These are phyloP conservation scores for Odontamblyopus lacepedii DNA, from an alignment of 2,797 vertebrate species.

Conservation along the genomic window DNA sequence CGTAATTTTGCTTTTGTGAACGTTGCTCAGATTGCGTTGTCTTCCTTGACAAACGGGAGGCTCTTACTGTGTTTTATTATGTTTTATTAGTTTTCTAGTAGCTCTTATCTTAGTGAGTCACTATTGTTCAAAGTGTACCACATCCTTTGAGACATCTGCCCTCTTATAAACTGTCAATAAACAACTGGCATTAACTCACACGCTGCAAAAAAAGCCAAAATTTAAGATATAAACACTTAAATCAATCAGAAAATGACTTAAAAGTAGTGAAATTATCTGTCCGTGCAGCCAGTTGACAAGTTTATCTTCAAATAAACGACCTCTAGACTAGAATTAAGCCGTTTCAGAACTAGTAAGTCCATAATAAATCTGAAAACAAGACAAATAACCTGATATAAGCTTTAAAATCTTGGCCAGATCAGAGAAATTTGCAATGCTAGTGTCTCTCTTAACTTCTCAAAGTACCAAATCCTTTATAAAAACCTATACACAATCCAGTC, in stretches of 20 bases:
- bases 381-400: too few species aligned
- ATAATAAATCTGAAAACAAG: too few species aligned
- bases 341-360: too few species aligned
- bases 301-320: too few species aligned
- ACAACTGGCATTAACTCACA: conserved; percentile 30
- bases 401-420: too few species aligned
- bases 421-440: not conserved
- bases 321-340: too few species aligned
- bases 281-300: too few species aligned
- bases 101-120: conserved; percentile 29
- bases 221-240: too few species aligned
- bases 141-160: conserved; percentile 51
- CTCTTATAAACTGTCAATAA: conserved; percentile 50
- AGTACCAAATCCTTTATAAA: not conserved
- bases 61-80: conserved; percentile 10
- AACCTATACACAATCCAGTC: not conserved
- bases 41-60: conserved; percentile 33
- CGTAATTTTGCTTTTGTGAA: not conserved
- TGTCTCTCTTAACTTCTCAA: conserved; percentile 6
- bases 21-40: not conserved
- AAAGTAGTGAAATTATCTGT: too few species aligned
- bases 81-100: conserved; percentile 31
- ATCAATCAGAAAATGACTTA: too few species aligned
- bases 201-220: too few species aligned
- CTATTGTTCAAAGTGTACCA: conserved; percentile 29